A percentile compares a stretch with the other conserved stretches of the same genome.
These are phyloP conservation scores for Euzophera pinguis DNA, from an alignment of 2,888 invertebrate species.

Conservation along the genomic window DNA sequence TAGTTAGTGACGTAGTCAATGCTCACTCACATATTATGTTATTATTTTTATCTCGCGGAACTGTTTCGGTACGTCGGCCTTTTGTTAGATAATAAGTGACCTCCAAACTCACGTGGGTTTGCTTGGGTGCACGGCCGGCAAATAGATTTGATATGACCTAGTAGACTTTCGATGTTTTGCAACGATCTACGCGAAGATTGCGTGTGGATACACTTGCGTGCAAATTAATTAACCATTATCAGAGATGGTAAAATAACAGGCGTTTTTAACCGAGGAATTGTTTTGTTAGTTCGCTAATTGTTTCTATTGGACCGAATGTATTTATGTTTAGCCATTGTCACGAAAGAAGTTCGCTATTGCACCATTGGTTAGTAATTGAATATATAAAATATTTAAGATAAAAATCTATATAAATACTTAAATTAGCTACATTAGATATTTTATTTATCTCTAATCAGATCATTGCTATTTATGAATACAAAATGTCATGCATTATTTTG, in stretches of 20 bases:
- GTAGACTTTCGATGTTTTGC: conserved; percentile 3
- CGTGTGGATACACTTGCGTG: not conserved
- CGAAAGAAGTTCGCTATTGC: no score
- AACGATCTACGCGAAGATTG: not conserved
- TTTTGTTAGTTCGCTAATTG: not conserved
- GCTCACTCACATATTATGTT: not conserved
- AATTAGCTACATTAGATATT: no score
- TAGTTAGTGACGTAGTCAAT: not conserved
- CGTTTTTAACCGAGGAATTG: not conserved
- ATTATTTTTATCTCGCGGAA: not conserved
- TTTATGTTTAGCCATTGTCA: no score
- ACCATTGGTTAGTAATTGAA: no score
- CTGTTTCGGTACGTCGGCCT: conserved; percentile 28
- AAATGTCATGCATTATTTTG: no score
- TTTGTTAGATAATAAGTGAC: conserved; percentile 11
- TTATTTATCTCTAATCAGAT: no score
- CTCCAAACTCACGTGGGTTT: conserved; percentile 1
- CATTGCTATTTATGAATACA: no score
- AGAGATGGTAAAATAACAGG: not conserved
- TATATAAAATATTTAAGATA: no score
- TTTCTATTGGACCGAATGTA: no score
- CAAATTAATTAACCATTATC: not conserved
- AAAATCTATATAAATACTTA: no score
- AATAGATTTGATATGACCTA: not conserved
- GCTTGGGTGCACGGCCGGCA: not conserved